Conservation (phyloP, 2,888 invertebrate species). For the Ceraclea dissimilis region DNA sequence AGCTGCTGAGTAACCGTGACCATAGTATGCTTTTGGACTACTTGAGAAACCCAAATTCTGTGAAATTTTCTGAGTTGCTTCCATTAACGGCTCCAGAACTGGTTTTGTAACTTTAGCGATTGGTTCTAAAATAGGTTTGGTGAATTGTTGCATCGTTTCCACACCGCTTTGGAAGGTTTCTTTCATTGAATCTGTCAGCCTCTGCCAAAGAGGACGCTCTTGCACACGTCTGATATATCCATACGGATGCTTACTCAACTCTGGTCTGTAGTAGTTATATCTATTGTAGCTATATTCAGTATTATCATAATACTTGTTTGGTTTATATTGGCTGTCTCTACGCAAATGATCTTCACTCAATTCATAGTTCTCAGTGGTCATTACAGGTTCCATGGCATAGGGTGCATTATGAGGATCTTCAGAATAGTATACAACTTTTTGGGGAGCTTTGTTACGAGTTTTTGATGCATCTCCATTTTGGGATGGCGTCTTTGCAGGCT, state of each 20-base stretch:
- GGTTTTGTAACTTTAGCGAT: slow-evolving; percentile 54
- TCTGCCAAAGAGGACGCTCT: slow-evolving; percentile 61
- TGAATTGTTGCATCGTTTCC: slow-evolving; percentile 59
- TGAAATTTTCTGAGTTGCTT: slow-evolving; percentile 73
- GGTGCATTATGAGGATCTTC: slow-evolving; percentile 50
- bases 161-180: slow-evolving; percentile 65
- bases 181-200: slow-evolving; percentile 64
- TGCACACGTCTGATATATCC: slow-evolving; percentile 51
- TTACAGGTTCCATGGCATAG: slow-evolving; percentile 39
- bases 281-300: slow-evolving; percentile 40
- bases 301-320: slow-evolving; percentile 38
- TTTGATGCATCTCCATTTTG: slow-evolving; percentile 30
- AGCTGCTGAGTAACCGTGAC: slow-evolving; percentile 37
- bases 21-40: slow-evolving; percentile 37
- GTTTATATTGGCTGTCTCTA: slow-evolving; percentile 30
- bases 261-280: slow-evolving; percentile 50
- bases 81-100: slow-evolving; percentile 65
- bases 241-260: slow-evolving; percentile 50
- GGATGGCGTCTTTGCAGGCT: slow-evolving; percentile 59
- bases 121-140: slow-evolving; percentile 38
- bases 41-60: slow-evolving; percentile 63
- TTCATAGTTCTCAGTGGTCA: slow-evolving; percentile 27
- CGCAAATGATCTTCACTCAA: slow-evolving; percentile 27
- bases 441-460: slow-evolving; percentile 27
- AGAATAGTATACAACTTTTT: slow-evolving; percentile 45